phyloP scores from a whole-genome alignment of 2,797 vertebrate genomes.

The Cuniculus paca region DNA sequence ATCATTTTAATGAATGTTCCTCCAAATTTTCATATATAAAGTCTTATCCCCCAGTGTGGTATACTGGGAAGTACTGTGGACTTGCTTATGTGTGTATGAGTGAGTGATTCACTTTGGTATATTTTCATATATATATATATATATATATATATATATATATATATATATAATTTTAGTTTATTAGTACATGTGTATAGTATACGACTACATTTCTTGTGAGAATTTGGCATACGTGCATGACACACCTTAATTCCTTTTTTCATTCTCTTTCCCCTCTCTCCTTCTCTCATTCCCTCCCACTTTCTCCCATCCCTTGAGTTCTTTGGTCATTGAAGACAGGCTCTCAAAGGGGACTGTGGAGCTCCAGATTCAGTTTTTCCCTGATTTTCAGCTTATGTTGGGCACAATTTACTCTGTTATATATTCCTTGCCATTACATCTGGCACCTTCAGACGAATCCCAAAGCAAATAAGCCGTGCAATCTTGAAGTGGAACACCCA shows the following conservation, averaged over 20 bases:
- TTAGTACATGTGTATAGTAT: not conserved
- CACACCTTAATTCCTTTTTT: not conserved
- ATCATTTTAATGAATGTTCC: accelerated
- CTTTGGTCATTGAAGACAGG: not conserved
- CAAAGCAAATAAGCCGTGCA: not conserved
- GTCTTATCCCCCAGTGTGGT: not conserved
- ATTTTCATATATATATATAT: not conserved
- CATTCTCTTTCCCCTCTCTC: not conserved
- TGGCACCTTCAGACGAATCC: not conserved
- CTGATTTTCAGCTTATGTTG: not conserved
- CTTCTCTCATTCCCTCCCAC: not conserved
- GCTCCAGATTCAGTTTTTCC: not conserved
- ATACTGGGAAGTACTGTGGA: not conserved
- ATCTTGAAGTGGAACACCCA: too few species aligned
- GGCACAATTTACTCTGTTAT: too few species aligned
- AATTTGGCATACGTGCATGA: not conserved
- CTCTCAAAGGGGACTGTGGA: not conserved
- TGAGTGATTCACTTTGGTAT: not conserved
- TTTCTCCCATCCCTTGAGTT: not conserved
- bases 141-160: too few species aligned
- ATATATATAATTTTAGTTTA: not conserved
- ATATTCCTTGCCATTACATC: not conserved
- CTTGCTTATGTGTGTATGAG: not conserved
- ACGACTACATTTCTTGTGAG: not conserved
- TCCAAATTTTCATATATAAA: not conserved